Evolutionary conservation across 2,888 invertebrate species (phyloP).

Genomic region (Drosophila meridiana): DNA sequence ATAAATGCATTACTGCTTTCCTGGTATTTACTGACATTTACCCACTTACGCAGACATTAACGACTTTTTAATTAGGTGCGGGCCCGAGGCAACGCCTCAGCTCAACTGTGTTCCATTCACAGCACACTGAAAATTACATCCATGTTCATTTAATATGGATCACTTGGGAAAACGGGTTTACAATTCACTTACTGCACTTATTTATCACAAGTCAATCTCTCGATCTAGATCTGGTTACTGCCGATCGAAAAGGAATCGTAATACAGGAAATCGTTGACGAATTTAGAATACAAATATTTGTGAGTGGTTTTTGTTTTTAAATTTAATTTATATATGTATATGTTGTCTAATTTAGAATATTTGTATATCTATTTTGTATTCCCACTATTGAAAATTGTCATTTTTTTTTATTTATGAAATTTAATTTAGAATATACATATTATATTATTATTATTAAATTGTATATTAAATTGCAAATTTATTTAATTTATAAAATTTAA

Average conservation of each 20-base stretch:
- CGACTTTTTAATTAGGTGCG: conserved; percentile 25
- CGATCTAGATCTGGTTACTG: neutral
- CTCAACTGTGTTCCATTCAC: conserved; percentile 6
- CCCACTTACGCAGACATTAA: conserved; percentile 31
- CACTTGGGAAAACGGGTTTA: conserved; percentile 26
- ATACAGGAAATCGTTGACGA: conserved; percentile 1
- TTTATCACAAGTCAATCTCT: neutral
- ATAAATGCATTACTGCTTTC: conserved; percentile 25
- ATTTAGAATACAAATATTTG: neutral
- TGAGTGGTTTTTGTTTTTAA: neutral
- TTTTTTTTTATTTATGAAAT: too few relatives aligned
- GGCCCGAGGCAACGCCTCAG: conserved; percentile 4
- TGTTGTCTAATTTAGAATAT: too few relatives aligned
- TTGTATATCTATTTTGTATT: neutral
- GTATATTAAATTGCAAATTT: too few relatives aligned
- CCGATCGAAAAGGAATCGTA: neutral
- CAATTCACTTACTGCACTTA: neutral
- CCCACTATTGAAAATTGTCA: too few relatives aligned
- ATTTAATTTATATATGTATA: too few relatives aligned
- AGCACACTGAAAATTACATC: conserved; percentile 1
- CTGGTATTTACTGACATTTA: conserved; percentile 20
- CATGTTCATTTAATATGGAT: conserved; percentile 13
- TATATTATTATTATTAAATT: too few relatives aligned
- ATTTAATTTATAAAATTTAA: too few relatives aligned
- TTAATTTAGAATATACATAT: too few relatives aligned